Evolutionary conservation across 2,888 invertebrate species (phyloP).

Genomic region (Luperina nickerlii): DNA sequence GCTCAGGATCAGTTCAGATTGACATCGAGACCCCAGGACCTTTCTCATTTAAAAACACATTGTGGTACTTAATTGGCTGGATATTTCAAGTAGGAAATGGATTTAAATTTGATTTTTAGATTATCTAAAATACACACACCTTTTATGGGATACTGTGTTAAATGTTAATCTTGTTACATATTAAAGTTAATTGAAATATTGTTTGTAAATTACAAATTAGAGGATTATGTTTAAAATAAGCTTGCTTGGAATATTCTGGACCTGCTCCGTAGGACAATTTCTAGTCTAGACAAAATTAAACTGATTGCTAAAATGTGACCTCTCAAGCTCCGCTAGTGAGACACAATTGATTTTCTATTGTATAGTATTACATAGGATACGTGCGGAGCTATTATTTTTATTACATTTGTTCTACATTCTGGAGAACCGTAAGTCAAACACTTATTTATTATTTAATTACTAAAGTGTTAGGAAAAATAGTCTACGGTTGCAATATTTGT

Average conservation of each 20-base stretch:
- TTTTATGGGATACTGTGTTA: not conserved
- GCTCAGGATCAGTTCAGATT: conserved; percentile 34
- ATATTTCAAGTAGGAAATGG: conserved; percentile 10
- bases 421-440: not conserved
- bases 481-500: not conserved
- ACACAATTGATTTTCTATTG: too few relatives aligned
- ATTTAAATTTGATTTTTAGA: not conserved
- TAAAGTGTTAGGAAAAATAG: not conserved
- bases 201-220: not conserved
- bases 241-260: not conserved
- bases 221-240: not conserved
- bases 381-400: not conserved
- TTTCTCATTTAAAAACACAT: conserved; percentile 41
- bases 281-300: not conserved
- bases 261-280: not conserved
- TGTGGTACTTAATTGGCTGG: conserved; percentile 20
- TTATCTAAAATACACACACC: not conserved
- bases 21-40: conserved; percentile 35
- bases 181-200: not conserved
- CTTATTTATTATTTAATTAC: not conserved
- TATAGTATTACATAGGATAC: too few relatives aligned
- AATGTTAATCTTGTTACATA: not conserved
- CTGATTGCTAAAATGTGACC: not conserved
- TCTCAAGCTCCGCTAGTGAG: too few relatives aligned
- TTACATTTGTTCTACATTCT: not conserved